Conservation (phyloP, 1,140 invertebrate species). For the Tenebrio molitor region DNA sequence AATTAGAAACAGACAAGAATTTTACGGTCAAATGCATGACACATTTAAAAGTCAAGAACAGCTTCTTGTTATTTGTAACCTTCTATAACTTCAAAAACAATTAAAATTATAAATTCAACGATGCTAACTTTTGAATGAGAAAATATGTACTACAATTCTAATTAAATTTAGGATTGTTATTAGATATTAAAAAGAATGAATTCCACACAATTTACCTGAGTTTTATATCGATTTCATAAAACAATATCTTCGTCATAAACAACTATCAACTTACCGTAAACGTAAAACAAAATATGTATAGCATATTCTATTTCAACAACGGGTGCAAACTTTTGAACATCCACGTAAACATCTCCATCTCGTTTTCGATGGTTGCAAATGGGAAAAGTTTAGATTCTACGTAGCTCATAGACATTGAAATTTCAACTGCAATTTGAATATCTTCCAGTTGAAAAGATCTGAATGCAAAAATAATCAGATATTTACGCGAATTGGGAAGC, state of each 20-base stretch:
- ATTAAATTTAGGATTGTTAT: too few relatives aligned
- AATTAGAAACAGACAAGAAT: too few relatives aligned
- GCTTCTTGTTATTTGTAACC: too few relatives aligned
- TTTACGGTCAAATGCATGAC: too few relatives aligned
- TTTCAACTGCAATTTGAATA: slow-evolving; percentile 30
- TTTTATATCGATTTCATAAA: slow-evolving; percentile 14
- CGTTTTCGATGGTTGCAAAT: neutral
- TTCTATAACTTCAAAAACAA: too few relatives aligned
- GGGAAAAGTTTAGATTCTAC: neutral
- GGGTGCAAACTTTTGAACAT: slow-evolving; percentile 16
- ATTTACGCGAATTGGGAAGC: slow-evolving; percentile 12
- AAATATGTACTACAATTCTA: too few relatives aligned
- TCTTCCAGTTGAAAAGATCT: slow-evolving; percentile 5
- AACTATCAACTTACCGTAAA: slow-evolving; percentile 14
- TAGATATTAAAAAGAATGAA: slow-evolving; percentile 10
- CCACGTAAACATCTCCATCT: slow-evolving; percentile 23
- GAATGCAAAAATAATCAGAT: slow-evolving; percentile 20
- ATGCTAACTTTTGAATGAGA: too few relatives aligned
- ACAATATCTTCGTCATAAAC: slow-evolving; percentile 18
- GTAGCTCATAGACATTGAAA: slow-evolving; percentile 17
- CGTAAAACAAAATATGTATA: slow-evolving; percentile 12
- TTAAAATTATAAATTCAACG: too few relatives aligned
- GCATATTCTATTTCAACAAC: slow-evolving; percentile 11
- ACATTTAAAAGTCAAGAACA: too few relatives aligned
- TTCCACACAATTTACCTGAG: neutral